These are phyloP conservation scores for Siderastrea radians DNA, from an alignment of 92 coral and sea anemone genomes.

Conservation along the genomic window DNA sequence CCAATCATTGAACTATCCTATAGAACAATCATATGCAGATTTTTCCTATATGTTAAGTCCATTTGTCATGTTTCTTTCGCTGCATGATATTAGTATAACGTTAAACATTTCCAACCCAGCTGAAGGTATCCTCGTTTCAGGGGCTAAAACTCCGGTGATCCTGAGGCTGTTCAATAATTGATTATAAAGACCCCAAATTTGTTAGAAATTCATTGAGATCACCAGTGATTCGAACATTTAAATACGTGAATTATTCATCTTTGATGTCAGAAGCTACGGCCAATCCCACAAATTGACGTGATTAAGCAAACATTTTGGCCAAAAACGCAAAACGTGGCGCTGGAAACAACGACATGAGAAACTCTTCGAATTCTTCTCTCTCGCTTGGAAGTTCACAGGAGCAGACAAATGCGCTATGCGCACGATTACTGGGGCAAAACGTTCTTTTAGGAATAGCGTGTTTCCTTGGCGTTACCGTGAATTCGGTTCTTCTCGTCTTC, in stretches of 20 bases:
- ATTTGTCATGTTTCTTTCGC: neutral
- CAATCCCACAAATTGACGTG: too few relatives aligned
- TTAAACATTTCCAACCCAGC: too few relatives aligned
- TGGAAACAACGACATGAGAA: neutral
- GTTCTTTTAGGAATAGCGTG: conserved; percentile 31
- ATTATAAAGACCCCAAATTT: neutral
- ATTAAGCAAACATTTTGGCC: too few relatives aligned
- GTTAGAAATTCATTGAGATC: too few relatives aligned
- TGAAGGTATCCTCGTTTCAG: too few relatives aligned
- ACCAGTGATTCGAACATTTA: too few relatives aligned
- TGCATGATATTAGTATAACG: neutral
- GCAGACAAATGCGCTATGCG: conserved; percentile 23
- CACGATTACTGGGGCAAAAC: conserved; percentile 46
- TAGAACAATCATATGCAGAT: neutral
- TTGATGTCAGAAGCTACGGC: too few relatives aligned
- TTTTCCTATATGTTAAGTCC: neutral
- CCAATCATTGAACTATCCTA: too few relatives aligned
- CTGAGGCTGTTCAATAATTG: too few relatives aligned
- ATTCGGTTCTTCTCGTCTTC: conserved; percentile 38
- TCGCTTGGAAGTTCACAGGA: neutral
- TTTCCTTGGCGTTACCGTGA: conserved; percentile 44
- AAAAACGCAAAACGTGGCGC: neutral
- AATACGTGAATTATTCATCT: too few relatives aligned
- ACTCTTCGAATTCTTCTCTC: neutral
- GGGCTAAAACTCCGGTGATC: too few relatives aligned